Evolutionary conservation across 2,888 invertebrate species (phyloP).

Genomic region (Ethmia dodecea): DNA sequence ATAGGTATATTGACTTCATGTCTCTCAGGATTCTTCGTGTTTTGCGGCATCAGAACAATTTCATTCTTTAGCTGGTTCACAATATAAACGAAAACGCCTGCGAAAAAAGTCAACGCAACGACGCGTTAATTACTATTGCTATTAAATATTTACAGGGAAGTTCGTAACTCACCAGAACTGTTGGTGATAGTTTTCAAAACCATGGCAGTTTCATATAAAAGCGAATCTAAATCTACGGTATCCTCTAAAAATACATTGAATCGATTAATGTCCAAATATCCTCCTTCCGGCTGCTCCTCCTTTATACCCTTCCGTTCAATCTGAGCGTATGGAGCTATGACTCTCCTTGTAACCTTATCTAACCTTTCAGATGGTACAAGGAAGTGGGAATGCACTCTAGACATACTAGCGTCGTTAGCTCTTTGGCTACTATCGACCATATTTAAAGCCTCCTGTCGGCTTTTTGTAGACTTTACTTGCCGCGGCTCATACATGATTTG

Average conservation of each 20-base stretch:
- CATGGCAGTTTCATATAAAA: constrained; percentile 77
- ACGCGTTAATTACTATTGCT: no score
- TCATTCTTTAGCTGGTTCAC: constrained; percentile 72
- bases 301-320: constrained; percentile 60
- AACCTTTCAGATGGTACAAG: constrained; percentile 60
- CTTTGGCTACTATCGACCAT: constrained; percentile 15
- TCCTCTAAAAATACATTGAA: constrained; percentile 74
- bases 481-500: constrained; percentile 38
- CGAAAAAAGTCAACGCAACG: constrained; percentile 11
- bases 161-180: constrained; percentile 61
- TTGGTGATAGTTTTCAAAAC: constrained; percentile 74
- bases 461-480: constrained; percentile 31
- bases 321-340: constrained; percentile 77
- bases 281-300: constrained; percentile 44
- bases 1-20: constrained; percentile 79
- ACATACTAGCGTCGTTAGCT: constrained; percentile 1
- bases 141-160: background rate
- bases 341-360: constrained; percentile 75
- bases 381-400: constrained; percentile 58
- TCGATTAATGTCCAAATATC: constrained; percentile 59
- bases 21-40: constrained; percentile 57
- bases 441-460: constrained; percentile 27
- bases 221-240: constrained; percentile 71
- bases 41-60: constrained; percentile 71
- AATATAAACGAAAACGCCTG: constrained; percentile 77